Percentiles rank a stretch among this genome's conserved stretches.
These are phyloP conservation scores for Phyllotis vaccarum DNA, from an alignment of 2,797 vertebrate species.

Conservation along the genomic window DNA sequence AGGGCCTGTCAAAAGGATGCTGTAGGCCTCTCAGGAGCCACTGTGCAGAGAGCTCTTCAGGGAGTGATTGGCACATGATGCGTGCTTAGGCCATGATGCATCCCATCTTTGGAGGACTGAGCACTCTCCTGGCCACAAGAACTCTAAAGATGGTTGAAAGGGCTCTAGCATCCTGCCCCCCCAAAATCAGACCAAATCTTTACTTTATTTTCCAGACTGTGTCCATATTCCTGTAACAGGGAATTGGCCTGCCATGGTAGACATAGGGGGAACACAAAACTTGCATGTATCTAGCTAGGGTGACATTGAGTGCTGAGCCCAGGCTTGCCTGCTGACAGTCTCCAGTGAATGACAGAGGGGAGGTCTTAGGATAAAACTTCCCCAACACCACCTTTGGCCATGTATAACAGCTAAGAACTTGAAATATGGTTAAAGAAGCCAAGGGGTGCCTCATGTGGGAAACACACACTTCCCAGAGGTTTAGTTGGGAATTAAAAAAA, in stretches of 20 bases:
- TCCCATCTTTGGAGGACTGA: neutral
- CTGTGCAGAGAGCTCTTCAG: neutral
- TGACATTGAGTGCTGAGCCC: neutral
- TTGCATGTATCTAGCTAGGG: too few species aligned
- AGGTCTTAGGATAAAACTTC: neutral
- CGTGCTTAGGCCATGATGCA: neutral
- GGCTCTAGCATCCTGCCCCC: neutral
- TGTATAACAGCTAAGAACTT: neutral
- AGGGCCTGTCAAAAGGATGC: neutral
- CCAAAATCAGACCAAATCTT: neutral
- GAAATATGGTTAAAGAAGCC: neutral
- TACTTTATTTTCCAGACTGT: neutral
- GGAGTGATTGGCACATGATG: fast-evolving
- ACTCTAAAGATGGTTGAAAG: neutral
- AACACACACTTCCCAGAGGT: neutral
- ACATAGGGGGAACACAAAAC: neutral
- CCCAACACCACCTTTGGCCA: neutral
- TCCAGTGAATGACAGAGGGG: fast-evolving
- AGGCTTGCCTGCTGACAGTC: neutral
- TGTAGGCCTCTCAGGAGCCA: fast-evolving
- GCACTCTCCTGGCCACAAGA: neutral
- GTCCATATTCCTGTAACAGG: neutral
- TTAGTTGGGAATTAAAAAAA: neutral
- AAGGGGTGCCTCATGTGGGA: neutral
- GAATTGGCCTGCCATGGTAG: neutral